Percentiles rank a stretch among this genome's conserved stretches.
Evolutionary conservation across 2,888 invertebrate species (phyloP).

Genomic region (Drosophila gaucha): DNA sequence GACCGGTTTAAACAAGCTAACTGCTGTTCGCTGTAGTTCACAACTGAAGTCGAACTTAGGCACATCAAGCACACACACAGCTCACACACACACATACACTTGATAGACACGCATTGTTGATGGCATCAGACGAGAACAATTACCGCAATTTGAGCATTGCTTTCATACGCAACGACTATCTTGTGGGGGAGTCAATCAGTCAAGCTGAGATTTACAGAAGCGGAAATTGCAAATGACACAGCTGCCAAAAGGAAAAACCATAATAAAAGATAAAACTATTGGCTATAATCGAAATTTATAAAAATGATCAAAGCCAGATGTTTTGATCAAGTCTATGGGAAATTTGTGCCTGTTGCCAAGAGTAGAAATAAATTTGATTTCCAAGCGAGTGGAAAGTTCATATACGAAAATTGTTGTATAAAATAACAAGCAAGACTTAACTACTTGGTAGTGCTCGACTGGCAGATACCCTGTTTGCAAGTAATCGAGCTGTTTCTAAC

Average conservation of each 20-base stretch:
- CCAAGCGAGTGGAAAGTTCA: background rate
- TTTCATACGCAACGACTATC: slow-evolving; percentile 13
- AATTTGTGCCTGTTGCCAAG: slow-evolving; percentile 23
- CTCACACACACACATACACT: background rate
- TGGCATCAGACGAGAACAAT: slow-evolving; percentile 58
- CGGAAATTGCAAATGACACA: slow-evolving; percentile 39
- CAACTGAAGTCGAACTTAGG: background rate
- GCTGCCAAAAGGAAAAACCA: slow-evolving; percentile 5
- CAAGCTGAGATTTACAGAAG: slow-evolving; percentile 8
- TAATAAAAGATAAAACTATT: background rate
- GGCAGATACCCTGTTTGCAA: background rate
- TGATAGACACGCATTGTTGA: slow-evolving; percentile 48
- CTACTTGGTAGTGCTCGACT: background rate
- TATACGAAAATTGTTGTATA: background rate
- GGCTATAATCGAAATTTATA: background rate
- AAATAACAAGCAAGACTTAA: background rate
- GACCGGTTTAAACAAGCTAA: slow-evolving; percentile 50
- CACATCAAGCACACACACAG: slow-evolving; percentile 7
- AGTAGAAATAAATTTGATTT: slow-evolving; percentile 25
- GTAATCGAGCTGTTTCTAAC: background rate
- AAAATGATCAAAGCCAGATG: slow-evolving; percentile 7
- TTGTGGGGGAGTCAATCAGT: slow-evolving; percentile 70
- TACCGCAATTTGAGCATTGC: slow-evolving; percentile 53
- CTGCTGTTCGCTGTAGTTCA: slow-evolving; percentile 26
- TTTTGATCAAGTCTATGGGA: background rate